Conservation (phyloP, 2,888 invertebrate species). For the Drosophila neoperkinsi region DNA sequence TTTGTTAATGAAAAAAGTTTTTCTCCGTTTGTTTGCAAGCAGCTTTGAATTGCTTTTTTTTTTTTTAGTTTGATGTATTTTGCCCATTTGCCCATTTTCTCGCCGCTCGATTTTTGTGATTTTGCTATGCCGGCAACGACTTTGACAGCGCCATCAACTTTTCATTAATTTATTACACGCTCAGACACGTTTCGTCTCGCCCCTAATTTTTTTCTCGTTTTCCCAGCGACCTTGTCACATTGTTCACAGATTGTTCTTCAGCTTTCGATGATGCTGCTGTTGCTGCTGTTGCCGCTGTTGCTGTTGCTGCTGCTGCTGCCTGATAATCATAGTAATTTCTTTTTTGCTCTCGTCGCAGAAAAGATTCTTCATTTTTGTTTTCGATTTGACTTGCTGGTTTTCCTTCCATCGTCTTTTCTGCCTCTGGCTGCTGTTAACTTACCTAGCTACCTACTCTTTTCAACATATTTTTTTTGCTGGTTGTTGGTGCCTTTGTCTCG, state of each 20-base stretch:
- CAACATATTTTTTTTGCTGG: conserved; percentile 4
- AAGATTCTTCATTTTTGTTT: conserved; percentile 50
- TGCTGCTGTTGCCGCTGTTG: conserved; percentile 16
- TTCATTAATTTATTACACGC: conserved; percentile 77
- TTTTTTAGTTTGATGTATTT: background rate
- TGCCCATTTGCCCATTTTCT: background rate
- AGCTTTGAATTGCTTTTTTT: conserved; percentile 21
- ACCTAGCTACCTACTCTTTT: background rate
- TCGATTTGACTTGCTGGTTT: conserved; percentile 19
- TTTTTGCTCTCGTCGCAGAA: conserved; percentile 30
- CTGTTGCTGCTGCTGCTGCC: conserved; percentile 11
- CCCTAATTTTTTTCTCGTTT: background rate
- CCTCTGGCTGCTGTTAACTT: background rate
- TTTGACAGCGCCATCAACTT: conserved; percentile 70
- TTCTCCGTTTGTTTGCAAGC: conserved; percentile 6
- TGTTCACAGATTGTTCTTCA: conserved; percentile 17
- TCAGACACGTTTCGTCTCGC: conserved; percentile 31
- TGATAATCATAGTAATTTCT: conserved; percentile 60
- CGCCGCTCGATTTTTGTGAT: conserved; percentile 15
- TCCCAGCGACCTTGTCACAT: conserved; percentile 23
- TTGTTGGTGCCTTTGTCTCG: conserved; percentile 29
- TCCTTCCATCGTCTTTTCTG: background rate
- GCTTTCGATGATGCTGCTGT: conserved; percentile 8
- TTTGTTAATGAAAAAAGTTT: conserved; percentile 76
- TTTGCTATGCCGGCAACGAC: conserved; percentile 51